phyloP scores from a whole-genome alignment of 2,888 invertebrate species.

The Sphinx pinastri region DNA sequence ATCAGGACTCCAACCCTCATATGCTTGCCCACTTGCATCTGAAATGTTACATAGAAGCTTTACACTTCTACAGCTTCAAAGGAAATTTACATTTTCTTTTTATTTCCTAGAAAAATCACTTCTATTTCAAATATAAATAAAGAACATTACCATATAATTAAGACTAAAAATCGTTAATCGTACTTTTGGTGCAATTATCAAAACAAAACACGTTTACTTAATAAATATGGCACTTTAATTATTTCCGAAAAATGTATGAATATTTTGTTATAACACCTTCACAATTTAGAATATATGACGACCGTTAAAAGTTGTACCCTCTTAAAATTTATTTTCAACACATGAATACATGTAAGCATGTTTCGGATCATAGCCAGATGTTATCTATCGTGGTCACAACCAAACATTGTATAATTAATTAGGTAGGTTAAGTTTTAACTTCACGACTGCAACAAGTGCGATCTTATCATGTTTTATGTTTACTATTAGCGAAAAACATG shows the following conservation, averaged over 20 bases:
- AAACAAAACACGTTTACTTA: not conserved
- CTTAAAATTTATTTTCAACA: not conserved
- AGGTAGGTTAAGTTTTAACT: not conserved
- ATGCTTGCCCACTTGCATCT: slow-evolving; percentile 33
- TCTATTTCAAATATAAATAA: not conserved
- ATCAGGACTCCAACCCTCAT: slow-evolving; percentile 60
- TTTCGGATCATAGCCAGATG: slow-evolving; percentile 29
- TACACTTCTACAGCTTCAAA: not conserved
- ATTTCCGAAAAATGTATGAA: not conserved
- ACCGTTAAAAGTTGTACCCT: slow-evolving; percentile 9
- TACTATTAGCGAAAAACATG: slow-evolving; percentile 46
- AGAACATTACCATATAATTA: not conserved
- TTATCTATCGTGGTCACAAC: slow-evolving; percentile 11
- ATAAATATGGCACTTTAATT: not conserved
- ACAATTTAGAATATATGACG: not conserved
- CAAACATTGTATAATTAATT: slow-evolving; percentile 7
- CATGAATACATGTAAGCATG: slow-evolving; percentile 23
- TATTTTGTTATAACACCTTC: not conserved
- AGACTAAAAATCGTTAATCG: too few species aligned
- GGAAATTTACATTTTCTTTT: not conserved
- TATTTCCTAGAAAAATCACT: not conserved
- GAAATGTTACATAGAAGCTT: not conserved
- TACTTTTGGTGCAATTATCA: not conserved
- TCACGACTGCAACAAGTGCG: not conserved
- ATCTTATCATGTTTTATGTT: not conserved